Evolutionary conservation across 2,888 invertebrate species (phyloP), one percentile per base, ranked within the genome.

Genomic region (Amorpha juglandis): DNA sequence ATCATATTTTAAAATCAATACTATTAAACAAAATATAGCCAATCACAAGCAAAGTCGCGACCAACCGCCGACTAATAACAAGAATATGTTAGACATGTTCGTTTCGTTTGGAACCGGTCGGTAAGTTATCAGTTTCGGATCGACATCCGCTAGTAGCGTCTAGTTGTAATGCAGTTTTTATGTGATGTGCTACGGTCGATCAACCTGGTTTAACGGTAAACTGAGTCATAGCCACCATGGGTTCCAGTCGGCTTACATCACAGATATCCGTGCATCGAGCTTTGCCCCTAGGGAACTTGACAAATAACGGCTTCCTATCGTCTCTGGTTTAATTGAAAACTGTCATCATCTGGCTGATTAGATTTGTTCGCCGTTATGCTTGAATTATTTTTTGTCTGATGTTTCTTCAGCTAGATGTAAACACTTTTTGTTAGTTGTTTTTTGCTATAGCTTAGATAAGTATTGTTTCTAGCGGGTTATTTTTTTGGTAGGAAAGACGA

Each of bases 171-270:
- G 65, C 64, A 73, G 77, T 80, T 78, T 78, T 79, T 78, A 74
- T 74, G 72, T 69, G 76, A 74, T 77, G 70, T 72, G 71, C 74
- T 71, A 70, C 80, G 89, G 90, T 90, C 88, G 87, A 88, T 89
- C 84, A 90, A 90, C 90, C 82, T 87, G 68, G 79, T 80, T 80
- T 86, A 90, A 90, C 90, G 89, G 89, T 82, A 79, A 79, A 65
- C 58, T 51, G 38, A 66, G 63, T 63, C 66, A 66, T 27, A 53
- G 66, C 52, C 63, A 66, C 53, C 66, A 52, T 63, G 47, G 63
- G 74, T 72, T 16, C 50, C 8, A 50, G 45, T 11, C 70, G 69
- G 71, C 74, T 79, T 77, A 75, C 78, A 77, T 79, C 76, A 78
- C 67, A 70, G 51, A 50, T 53, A 55, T 38, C 21, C 51, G 16